Base-by-base conservation (phyloP, 2,113 vertebrate genomes). In the Eulemur macaco region DNA sequence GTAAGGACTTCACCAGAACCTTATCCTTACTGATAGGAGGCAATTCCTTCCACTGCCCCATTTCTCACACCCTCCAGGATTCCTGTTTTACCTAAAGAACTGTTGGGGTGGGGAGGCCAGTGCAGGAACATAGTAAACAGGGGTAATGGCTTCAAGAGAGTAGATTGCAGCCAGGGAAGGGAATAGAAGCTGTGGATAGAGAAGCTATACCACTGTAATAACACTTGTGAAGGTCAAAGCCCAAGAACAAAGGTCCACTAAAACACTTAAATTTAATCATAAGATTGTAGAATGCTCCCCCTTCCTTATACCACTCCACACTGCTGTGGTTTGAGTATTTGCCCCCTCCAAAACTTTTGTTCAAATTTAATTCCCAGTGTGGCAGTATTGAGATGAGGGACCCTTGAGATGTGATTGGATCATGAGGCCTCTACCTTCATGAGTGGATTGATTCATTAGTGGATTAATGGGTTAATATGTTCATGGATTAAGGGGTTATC, bases 111-210 rank as follows among this genome's bases (percentile, higher is more conserved):
- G 21, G 52, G 27, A 34, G 20, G 15, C 5, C 34, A 12, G 58
- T 23, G 8, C 5, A 25, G n/a, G 34, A 23, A 15, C 5, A 37
- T 4, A 27, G 21, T 78, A 54, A 56, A 63, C 66, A 83, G 13
- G 25, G 3, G 37, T 77, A 37, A 31, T n/a, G 21, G 9, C 17
- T 78, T 64, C 18, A 66, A 71, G 54, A 31, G 73, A 73, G 60
- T 18, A 66, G 29, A 6, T 34, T 47, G 13, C 5, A 66, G 21
- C 34, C 71, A 68, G 14, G n/a, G 15, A 77, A 56, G 18, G 27
- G 9, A n/a, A 42, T 42, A 21, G 18, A 37, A 37, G 3, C 6
- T 1, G 11, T 42, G 15, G 2, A 0, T 45, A 1, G 27, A 31
- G 58, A 77, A 63, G 5, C 13, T 56, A 13, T 20, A 58, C 17